Base-by-base conservation (phyloP, 2,888 invertebrate species). In the Gymnosoma rotundatum region DNA sequence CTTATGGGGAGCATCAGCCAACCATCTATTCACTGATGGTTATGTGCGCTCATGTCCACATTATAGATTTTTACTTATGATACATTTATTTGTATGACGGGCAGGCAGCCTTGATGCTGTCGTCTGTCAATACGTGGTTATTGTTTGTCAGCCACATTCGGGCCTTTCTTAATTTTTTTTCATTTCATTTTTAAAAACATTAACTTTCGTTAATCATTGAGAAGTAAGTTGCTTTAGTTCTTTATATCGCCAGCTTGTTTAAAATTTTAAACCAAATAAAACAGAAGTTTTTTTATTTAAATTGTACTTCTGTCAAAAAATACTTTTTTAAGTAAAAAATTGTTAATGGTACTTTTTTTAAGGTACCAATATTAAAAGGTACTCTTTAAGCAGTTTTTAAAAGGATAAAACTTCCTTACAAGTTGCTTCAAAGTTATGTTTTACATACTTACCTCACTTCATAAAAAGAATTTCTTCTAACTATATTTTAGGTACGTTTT, bases 41-140 rank as follows among this genome's bases (percentile, higher is more conserved):
- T 84, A 81, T 84, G 81, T 81, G 83, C 45, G 78, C 73, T 12
- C 83, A 84, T 69, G 79, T 56, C 58, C 56, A 16, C 74, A 61
- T 69, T 48, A 63, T 18, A 54, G 45, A 63, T 61, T 61, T 61
- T 73, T 54, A 63, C 21, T 63, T 50, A 50, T n/a, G 9, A 45
- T 54, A 54, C 20, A 38, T 42, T 60, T 52, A 42, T 76, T 67
- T 38, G 60, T 42, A 25, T 9, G 18, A 42, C n/a, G 60, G 76
- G 8, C 58, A 83, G 76, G 10, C 63, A 83, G 81, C 84, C 67
- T 70, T 78, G 78, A 81, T 78, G 70, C 78, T 84, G 76, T 42
- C 56, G 52, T 78, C 67, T 78, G 78, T 73, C 81, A 81, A 60
- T 81, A 64, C 20, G 38, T 63, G 42, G 20, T 64, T 69, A 72